A percentile compares a stretch with the other conserved stretches of the same genome.
Conservation (phyloP, 2,888 invertebrate species). For the Polydrusus pterygomalis region DNA sequence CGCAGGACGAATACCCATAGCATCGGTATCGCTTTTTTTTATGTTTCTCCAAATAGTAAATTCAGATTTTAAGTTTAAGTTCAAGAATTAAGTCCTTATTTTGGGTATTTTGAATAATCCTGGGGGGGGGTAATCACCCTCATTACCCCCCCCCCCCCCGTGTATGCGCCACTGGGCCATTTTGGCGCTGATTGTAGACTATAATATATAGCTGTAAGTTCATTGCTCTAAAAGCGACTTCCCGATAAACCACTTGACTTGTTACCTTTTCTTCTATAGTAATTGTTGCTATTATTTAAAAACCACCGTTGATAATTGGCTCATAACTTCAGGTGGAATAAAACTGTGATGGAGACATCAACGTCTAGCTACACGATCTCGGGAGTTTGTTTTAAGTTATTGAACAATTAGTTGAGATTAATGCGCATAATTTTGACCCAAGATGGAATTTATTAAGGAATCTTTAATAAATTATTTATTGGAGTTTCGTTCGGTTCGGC, state of each 20-base stretch:
- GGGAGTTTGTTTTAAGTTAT: slow-evolving; percentile 67
- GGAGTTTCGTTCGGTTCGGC: background rate
- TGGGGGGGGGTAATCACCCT: too few species aligned
- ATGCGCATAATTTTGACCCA: slow-evolving; percentile 68
- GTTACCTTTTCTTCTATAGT: slow-evolving; percentile 40
- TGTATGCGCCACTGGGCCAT: too few species aligned
- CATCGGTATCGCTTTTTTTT: too few species aligned
- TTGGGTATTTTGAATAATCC: too few species aligned
- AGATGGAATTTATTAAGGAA: slow-evolving; percentile 64
- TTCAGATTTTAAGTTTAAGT: too few species aligned
- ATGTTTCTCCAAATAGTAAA: too few species aligned
- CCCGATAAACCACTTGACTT: slow-evolving; percentile 36
- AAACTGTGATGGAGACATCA: slow-evolving; percentile 68
- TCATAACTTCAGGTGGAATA: slow-evolving; percentile 56
- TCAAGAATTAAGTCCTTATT: too few species aligned
- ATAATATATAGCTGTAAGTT: too few species aligned
- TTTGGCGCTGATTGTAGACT: too few species aligned
- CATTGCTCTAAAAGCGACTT: slow-evolving; percentile 10
- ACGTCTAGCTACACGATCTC: slow-evolving; percentile 67
- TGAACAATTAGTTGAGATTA: slow-evolving; percentile 69
- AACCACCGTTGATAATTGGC: slow-evolving; percentile 57
- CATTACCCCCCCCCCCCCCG: too few species aligned
- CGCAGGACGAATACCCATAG: too few species aligned
- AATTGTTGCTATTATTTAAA: slow-evolving; percentile 49
- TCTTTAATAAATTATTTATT: slow-evolving; percentile 59